Conservation (phyloP, 2,113 vertebrate species). For the Phaetusa simplex region DNA sequence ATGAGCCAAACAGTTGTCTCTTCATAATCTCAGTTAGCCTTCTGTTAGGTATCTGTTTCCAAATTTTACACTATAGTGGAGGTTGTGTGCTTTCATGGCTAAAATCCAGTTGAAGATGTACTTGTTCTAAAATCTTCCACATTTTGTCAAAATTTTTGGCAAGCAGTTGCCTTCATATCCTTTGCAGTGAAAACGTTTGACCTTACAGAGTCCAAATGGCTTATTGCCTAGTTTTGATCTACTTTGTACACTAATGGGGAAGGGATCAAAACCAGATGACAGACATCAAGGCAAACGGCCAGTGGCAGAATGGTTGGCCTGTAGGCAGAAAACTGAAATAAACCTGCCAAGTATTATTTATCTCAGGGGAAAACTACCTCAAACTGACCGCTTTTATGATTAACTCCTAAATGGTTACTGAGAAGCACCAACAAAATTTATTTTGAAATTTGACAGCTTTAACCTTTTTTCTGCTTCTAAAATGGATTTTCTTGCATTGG, state of each 20-base stretch:
- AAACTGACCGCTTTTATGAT: neutral
- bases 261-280: constrained; percentile 69
- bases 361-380: neutral
- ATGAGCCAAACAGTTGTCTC: constrained; percentile 76
- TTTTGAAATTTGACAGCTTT: neutral
- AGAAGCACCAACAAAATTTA: constrained; percentile 1
- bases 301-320: neutral
- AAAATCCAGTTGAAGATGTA: constrained; percentile 64
- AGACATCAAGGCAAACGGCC: constrained; percentile 31
- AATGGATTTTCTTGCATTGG: neutral
- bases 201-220: constrained; percentile 53
- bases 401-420: neutral
- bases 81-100: constrained; percentile 47
- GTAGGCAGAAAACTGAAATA: constrained; percentile 43
- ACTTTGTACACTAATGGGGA: constrained; percentile 36
- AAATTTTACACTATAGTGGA: constrained; percentile 59
- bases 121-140: constrained; percentile 43
- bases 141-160: constrained; percentile 56
- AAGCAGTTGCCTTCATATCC: constrained; percentile 39
- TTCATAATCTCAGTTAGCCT: constrained; percentile 73
- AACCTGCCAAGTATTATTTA: constrained; percentile 4
- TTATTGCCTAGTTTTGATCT: constrained; percentile 56
- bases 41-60: constrained; percentile 74
- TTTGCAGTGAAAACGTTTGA: constrained; percentile 23
- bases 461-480: neutral